phyloP scores from a whole-genome alignment of 2,113 vertebrate genomes.

The Apteryx owenii region DNA sequence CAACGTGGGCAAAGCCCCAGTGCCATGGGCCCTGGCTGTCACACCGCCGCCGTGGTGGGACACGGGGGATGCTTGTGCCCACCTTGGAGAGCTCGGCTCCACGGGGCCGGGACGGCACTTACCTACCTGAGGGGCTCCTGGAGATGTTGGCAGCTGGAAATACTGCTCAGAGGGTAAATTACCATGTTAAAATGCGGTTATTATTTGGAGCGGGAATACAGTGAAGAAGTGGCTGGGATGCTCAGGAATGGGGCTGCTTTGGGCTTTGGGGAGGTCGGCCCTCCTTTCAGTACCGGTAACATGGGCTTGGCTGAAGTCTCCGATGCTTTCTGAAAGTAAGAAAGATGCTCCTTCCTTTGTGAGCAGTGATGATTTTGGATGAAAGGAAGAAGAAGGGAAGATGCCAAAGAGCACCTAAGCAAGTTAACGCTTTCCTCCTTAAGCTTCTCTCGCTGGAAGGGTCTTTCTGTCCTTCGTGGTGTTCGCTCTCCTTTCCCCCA shows the following conservation, averaged over 20 bases:
- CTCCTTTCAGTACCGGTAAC: not conserved
- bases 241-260: not conserved
- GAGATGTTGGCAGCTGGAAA: not conserved
- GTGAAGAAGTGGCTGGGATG: not conserved
- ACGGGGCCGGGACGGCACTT: rapidly evolving
- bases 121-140: not conserved
- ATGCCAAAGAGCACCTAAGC: not conserved
- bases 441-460: not conserved
- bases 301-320: not conserved
- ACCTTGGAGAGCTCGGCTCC: rapidly evolving
- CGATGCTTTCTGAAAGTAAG: not conserved
- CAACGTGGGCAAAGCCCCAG: rapidly evolving
- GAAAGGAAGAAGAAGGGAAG: not conserved
- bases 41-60: rapidly evolving
- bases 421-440: not conserved
- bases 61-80: rapidly evolving
- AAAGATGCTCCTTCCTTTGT: not conserved
- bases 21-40: not conserved
- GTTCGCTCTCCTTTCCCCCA: not conserved
- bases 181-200: not conserved
- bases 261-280: rapidly evolving
- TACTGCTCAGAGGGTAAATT: not conserved
- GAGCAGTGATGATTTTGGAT: not conserved
- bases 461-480: not conserved
- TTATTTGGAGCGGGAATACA: not conserved